Conservation (phyloP, 2,797 vertebrate genomes). For the Chelmon rostratus region DNA sequence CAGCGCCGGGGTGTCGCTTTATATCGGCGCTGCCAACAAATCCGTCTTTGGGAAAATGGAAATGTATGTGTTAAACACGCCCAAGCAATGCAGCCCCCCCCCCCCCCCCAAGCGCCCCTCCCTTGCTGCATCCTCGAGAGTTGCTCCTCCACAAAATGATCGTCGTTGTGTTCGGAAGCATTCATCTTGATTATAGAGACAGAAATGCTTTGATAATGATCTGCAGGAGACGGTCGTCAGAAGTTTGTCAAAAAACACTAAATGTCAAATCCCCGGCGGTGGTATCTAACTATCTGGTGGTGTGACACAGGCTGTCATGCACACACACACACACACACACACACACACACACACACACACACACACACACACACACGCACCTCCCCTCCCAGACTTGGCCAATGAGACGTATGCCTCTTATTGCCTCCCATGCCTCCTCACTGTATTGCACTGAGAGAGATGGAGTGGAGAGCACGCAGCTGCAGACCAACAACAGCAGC, state of each 20-base stretch:
- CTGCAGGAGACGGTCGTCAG: conserved; percentile 81
- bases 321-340: conserved; percentile 44
- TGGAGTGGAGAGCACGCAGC: conserved; percentile 69
- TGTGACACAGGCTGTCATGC: conserved; percentile 53
- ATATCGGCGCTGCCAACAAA: conserved; percentile 78
- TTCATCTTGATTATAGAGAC: conserved; percentile 86
- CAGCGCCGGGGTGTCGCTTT: conserved; percentile 79
- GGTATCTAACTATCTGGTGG: conserved; percentile 73
- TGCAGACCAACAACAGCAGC: conserved; percentile 65
- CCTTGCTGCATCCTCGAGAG: conserved; percentile 62
- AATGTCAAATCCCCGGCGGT: conserved; percentile 79
- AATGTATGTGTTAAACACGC: conserved; percentile 75
- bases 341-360: conserved; percentile 44
- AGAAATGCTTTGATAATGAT: conserved; percentile 86
- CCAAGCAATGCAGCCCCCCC: conserved; percentile 48
- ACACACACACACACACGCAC: conserved; percentile 33
- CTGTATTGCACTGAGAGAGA: conserved; percentile 64
- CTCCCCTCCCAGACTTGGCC: conserved; percentile 48
- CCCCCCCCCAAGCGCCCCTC: conserved; percentile 20
- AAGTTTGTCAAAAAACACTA: conserved; percentile 84
- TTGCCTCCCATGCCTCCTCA: conserved; percentile 68
- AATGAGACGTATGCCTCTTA: conserved; percentile 74
- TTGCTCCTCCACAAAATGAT: conserved; percentile 73
- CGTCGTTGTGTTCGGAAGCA: conserved; percentile 75
- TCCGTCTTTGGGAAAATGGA: conserved; percentile 83